Evolutionary conservation across 2,113 vertebrate genomes (phyloP).

Genomic region (Myiozetetes cayanensis): DNA sequence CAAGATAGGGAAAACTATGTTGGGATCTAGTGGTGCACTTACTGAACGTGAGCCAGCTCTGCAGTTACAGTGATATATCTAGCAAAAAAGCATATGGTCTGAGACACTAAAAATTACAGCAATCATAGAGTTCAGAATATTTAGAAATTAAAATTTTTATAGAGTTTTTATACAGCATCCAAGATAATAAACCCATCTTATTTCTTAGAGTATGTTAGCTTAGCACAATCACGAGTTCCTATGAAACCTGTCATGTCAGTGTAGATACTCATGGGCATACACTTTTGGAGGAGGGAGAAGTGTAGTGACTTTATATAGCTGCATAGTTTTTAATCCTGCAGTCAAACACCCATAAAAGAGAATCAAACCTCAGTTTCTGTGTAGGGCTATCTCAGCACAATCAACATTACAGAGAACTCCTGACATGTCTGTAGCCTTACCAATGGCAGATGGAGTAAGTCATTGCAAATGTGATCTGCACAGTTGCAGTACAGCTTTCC

Average conservation of each 20-base stretch:
- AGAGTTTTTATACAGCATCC: background rate
- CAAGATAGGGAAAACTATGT: background rate
- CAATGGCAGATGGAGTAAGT: background rate
- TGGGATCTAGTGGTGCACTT: fast-evolving
- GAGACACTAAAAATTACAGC: background rate
- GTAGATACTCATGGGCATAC: background rate
- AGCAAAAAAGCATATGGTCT: background rate
- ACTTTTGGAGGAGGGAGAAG: background rate
- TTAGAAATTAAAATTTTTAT: background rate
- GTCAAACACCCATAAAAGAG: background rate
- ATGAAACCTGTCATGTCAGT: background rate
- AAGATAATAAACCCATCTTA: background rate
- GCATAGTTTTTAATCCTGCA: background rate
- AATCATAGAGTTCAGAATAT: background rate
- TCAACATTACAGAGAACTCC: background rate
- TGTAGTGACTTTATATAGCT: background rate
- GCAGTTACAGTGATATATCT: background rate
- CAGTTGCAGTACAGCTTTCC: background rate
- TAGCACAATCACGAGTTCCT: background rate
- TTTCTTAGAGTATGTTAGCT: background rate
- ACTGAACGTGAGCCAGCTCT: background rate
- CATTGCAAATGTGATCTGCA: background rate
- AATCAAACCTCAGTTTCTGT: background rate
- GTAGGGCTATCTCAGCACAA: background rate
- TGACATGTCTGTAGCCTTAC: background rate